Base-by-base conservation (phyloP, 2,888 invertebrate genomes). In the Diachrysia chrysitis region DNA sequence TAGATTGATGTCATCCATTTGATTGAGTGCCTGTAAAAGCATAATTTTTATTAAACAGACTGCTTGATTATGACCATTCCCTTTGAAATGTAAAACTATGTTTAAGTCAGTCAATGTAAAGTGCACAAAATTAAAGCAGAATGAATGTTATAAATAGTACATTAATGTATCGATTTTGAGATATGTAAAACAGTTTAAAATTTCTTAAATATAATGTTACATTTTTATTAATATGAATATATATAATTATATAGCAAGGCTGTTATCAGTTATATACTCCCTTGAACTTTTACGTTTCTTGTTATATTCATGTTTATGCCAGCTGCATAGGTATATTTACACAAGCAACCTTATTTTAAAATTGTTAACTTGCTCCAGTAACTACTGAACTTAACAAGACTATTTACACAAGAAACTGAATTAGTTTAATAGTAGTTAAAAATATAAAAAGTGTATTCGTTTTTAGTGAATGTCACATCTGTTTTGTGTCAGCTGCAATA, bases 61-160 rank as follows among this genome's bases (percentile, higher is more conserved):
- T 73, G 77, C 68, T 64, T 59, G 67, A 76, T 78, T 69, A 72
- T 76, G 63, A 86, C 78, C 89, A 90, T 91, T 90, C 87, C 90
- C 86, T 82, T 78, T 78, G 78, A 79, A 80, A 63, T 42, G 5
- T 67, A 51, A 21, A 75, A 42, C 70, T 74, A 76, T 81, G 79
- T 76, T 69, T 85, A 71, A 75, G 79, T 79, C 77, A 73, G 78
- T 81, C 76, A 83, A 83, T 87, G 85, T 87, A 85, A 83, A 79
- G 85, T 90, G 91, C 93, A 93, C 92, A 92, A 92, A 88, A 79
- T 80, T 78, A 61, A 63, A 72, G 75, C 71, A 69, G 58, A 64
- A 51, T n/a, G 29, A 70, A 19, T 69, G 37, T 53, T 58, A 66
- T 54, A 54, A 42, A 70, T 66, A 69, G 58, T 78, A 69, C 67